Evolutionary conservation across 2,113 vertebrate species (phyloP), one percentile per base, ranked within the genome.

Genomic region (Phaethornis superciliosus): DNA sequence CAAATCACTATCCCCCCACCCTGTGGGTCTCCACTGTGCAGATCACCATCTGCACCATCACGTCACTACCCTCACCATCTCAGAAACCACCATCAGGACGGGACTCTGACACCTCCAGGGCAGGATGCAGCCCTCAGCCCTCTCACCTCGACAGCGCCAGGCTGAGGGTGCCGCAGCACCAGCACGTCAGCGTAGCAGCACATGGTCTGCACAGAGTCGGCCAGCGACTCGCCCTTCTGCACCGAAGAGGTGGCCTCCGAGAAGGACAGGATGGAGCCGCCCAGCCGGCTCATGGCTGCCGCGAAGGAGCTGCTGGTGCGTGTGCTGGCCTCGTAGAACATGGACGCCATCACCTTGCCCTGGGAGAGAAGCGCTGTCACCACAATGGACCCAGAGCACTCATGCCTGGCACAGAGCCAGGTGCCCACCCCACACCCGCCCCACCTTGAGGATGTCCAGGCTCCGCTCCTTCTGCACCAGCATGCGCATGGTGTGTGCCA

Each of bases 261-360:
- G 96, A 99, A 99, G 92, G 98, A 98, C 69, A 99, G 97, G 6
- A 99, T 98, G 0, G 99, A 98, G 27, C 99, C 99, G 0, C 99
- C 99, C 12, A 99, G 97, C 4, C 99, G 98, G 93, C 97, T 98
- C 99, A 99, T 99, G 94, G 99, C 99, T 0, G 99, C 98, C 0
- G 99, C 96, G 0, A 99, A 99, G 72, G 99, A 99, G 96, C 99
- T 99, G 96, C 99, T 99, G 97, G 99, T 99, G 58, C 99, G 98
- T 0, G 99, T 99, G 98, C 99, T 99, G 7, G 98, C 99, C 90
- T 99, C 99, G 1, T 99, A 99, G 97, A 99, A 99, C 99, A 99
- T 99, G 95, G 98, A 99, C 1, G 98, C 99, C 99, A 99, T 99
- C 90, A 99, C 99, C 56, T 99, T 99, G 12, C 99, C 99, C 99